Evolutionary conservation across 2,113 vertebrate species (phyloP).

Genomic region (Heterochromis multidens): DNA sequence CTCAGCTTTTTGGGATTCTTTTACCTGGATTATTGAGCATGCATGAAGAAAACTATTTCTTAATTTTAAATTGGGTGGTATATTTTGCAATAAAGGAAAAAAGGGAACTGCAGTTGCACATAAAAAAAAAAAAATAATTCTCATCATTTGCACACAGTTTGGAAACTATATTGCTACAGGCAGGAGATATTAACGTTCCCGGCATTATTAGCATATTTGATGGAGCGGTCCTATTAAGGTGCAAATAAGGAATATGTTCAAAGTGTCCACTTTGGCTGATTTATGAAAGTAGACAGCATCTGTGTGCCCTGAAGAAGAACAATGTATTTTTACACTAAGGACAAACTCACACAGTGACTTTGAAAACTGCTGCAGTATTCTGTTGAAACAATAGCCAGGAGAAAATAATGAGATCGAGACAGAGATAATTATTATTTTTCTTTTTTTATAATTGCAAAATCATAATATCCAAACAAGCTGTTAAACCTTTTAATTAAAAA

Average conservation of each 20-base stretch:
- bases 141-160: neutral
- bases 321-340: neutral
- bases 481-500: neutral
- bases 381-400: neutral
- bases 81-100: neutral
- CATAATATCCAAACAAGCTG: neutral
- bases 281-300: neutral
- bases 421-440: neutral
- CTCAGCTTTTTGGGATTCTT: no score
- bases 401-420: neutral
- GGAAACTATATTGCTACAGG: neutral
- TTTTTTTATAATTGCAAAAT: neutral
- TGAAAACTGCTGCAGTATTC: neutral
- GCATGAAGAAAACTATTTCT: no score
- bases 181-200: neutral
- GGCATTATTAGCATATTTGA: conserved; percentile 7
- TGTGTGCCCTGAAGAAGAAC: neutral
- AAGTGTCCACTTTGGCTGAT: neutral
- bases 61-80: neutral
- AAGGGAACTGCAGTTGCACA: no score
- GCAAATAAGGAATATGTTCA: neutral
- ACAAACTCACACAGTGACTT: neutral
- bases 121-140: no score
- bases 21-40: no score
- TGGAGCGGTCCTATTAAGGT: neutral